Base-by-base conservation (phyloP, 2,888 invertebrate species). In the Temnothorax unifasciatus region DNA sequence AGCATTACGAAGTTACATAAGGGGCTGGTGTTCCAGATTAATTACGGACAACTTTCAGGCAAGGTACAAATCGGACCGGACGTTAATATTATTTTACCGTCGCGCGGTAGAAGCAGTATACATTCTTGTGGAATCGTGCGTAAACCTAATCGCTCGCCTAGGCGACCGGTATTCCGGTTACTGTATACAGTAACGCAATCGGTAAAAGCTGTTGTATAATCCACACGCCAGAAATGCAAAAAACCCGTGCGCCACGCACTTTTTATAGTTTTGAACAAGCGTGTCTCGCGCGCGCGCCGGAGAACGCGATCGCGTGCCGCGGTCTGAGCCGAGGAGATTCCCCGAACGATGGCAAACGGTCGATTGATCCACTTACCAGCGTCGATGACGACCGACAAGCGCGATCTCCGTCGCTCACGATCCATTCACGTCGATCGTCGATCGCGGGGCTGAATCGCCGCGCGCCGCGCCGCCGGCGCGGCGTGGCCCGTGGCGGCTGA, bases 171-270 rank as follows among this genome's bases (percentile, higher is more conserved):
- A 47, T 47, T 47, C 79, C 73, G 79, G 44, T 47, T 21, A 73
- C 75, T 59, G 59, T 74, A 59, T 81, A 81, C 79, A 69, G 52
- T 77, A 81, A 74, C 79, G 74, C 79, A 57, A 81, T 81, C 74
- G 59, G 74, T 81, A 81, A 81, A 81, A 81, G 79, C 59, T 81
- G 79, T 81, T 81, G 79, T 59, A 59, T 81, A 81, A 81, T 81
- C 74, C 21, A 59, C 29, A 25, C 74, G 9, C 69, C 47, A 73
- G n/a, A 73, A 59, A 74, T 81, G 59, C 79, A 81, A 61, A 81
- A 79, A 71, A 3, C n/a, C 11, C 29, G 54, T 41, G 44, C 41
- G 5, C 21, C 8, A 41, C 57, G 74, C 44, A 21, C 47, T 59
- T 59, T 59, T 74, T 50, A 38, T 18, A 79, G 18, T 47, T 25